phyloP scores from a whole-genome alignment of 2,797 vertebrate species.

The Gambelia wislizenii region DNA sequence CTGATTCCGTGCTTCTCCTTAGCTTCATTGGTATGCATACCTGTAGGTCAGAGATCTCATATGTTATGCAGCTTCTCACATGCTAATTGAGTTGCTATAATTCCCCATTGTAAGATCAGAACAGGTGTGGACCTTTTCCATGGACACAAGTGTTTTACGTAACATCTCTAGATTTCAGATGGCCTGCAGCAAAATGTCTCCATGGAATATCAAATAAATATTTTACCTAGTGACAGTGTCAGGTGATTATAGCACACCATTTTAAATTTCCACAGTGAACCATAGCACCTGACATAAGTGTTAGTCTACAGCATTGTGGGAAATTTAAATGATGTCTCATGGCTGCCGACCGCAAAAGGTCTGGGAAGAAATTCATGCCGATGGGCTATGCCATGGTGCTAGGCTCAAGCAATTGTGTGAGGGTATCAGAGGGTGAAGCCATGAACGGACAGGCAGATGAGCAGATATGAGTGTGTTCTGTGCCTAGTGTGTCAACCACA shows the following conservation, averaged over 20 bases:
- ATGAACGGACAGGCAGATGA: not conserved
- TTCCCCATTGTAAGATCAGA: too few species aligned
- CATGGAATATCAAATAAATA: not conserved
- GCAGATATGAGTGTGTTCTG: not conserved
- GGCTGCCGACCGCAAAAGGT: not conserved
- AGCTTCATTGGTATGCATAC: too few species aligned
- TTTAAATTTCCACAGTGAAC: not conserved
- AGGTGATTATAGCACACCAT: not conserved
- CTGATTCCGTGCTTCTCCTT: too few species aligned
- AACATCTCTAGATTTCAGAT: not conserved
- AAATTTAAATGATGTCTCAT: not conserved
- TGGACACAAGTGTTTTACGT: too few species aligned
- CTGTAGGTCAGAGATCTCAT: too few species aligned
- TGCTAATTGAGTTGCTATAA: too few species aligned
- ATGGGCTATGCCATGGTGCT: not conserved
- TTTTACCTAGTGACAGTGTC: not conserved
- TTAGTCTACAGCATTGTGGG: not conserved
- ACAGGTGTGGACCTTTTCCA: too few species aligned
- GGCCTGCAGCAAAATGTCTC: not conserved
- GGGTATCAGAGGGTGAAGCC: not conserved
- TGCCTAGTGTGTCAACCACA: not conserved
- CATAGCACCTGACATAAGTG: not conserved
- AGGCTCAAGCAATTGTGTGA: not conserved
- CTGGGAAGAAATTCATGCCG: not conserved
- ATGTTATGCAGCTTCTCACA: too few species aligned